Evolutionary conservation across 2,888 invertebrate species (phyloP).

Genomic region (Campoplex nolae): DNA sequence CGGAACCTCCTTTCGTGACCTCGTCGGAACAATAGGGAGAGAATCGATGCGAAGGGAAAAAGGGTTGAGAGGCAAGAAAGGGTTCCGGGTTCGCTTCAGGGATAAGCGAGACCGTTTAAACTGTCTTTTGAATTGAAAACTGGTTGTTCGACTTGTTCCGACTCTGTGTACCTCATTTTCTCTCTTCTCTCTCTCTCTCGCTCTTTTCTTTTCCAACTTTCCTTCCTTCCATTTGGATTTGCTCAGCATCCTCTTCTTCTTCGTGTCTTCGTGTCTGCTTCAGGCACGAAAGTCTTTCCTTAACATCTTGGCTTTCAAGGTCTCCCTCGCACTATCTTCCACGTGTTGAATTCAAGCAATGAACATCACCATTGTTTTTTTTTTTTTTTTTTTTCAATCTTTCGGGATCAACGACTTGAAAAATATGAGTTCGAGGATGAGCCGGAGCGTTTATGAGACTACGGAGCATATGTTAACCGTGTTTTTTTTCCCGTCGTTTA

Average conservation of each 20-base stretch:
- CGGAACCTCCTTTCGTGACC: constrained; percentile 69
- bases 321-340: background rate
- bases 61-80: constrained; percentile 67
- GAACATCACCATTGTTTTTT: background rate
- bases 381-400: background rate
- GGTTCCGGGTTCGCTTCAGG: constrained; percentile 68
- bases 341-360: background rate
- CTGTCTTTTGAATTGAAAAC: constrained; percentile 77
- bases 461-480: background rate
- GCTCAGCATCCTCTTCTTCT: background rate
- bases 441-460: background rate
- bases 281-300: constrained; percentile 23
- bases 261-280: constrained; percentile 46
- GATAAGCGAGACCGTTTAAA: constrained; percentile 70
- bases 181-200: constrained; percentile 14
- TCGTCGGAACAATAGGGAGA: constrained; percentile 53
- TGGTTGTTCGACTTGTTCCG: constrained; percentile 71
- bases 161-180: constrained; percentile 49
- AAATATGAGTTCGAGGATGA: background rate
- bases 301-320: constrained; percentile 6
- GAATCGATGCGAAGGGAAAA: constrained; percentile 49
- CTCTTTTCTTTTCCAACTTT: background rate
- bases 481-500: background rate
- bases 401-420: background rate
- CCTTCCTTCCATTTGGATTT: background rate